Evolutionary conservation across 2,888 invertebrate species (phyloP).

Genomic region (Ditylenchus weischeri): DNA sequence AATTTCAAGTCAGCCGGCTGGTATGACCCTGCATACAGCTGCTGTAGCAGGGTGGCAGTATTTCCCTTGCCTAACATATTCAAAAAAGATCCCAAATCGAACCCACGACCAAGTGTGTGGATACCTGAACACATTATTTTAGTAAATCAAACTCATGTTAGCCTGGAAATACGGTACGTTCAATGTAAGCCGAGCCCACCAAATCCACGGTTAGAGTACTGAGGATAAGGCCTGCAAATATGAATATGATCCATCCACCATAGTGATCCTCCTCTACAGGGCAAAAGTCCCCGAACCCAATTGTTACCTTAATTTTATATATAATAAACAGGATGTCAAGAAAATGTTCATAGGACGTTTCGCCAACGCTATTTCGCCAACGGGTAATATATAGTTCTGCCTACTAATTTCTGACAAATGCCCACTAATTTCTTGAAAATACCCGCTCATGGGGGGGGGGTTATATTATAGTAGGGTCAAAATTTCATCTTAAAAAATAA

Average conservation of each 20-base stretch:
- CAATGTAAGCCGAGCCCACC: conserved; percentile 15
- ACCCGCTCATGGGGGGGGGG: too few relatives aligned
- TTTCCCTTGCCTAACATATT: conserved; percentile 25
- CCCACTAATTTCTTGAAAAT: too few relatives aligned
- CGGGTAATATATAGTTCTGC: too few relatives aligned
- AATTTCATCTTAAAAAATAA: too few relatives aligned
- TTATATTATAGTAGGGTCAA: too few relatives aligned
- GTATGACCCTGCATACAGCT: conserved; percentile 25
- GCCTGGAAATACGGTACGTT: neutral
- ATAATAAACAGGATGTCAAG: too few relatives aligned
- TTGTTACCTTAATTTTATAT: conserved; percentile 48
- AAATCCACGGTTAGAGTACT: conserved; percentile 38
- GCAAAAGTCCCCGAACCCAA: conserved; percentile 57
- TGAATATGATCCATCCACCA: conserved; percentile 51
- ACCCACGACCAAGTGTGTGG: conserved; percentile 27
- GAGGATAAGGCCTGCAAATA: conserved; percentile 53
- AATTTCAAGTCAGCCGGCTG: conserved; percentile 21
- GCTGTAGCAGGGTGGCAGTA: conserved; percentile 22
- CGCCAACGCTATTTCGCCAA: too few relatives aligned
- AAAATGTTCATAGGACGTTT: too few relatives aligned
- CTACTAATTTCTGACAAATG: too few relatives aligned
- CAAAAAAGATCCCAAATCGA: conserved; percentile 25
- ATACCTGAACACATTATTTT: conserved; percentile 15
- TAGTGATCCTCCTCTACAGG: conserved; percentile 30
- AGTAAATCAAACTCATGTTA: neutral